Conservation (phyloP, 2,113 vertebrate genomes). For the Dinomys branickii region DNA sequence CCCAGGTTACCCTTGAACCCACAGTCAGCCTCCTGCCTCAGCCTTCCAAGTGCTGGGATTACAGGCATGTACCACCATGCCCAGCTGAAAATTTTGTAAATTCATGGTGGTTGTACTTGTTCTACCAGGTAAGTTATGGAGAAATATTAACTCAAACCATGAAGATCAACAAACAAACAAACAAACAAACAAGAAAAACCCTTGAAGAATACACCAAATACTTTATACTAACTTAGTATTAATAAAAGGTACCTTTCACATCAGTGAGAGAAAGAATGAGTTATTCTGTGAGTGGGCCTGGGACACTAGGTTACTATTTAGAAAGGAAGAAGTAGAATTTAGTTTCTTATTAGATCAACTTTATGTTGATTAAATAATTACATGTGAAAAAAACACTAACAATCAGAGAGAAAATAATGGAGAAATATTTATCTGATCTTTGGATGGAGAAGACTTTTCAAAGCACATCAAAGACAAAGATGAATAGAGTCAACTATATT, state of each 20-base stretch:
- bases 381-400: neutral
- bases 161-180: neutral
- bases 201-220: neutral
- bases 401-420: neutral
- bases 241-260: neutral
- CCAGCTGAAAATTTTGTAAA: neutral
- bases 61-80: no score
- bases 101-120: neutral
- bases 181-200: neutral
- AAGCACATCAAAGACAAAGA: neutral
- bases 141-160: neutral
- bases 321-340: neutral
- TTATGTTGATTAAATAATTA: conserved; percentile 3
- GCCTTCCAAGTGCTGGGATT: no score
- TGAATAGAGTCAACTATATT: neutral
- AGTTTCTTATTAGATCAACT: neutral
- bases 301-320: neutral
- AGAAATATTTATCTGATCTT: neutral
- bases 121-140: neutral
- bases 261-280: neutral
- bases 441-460: neutral
- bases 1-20: no score
- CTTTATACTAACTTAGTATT: neutral
- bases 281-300: neutral
- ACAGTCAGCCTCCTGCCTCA: no score